phyloP scores from a whole-genome alignment of 2,888 invertebrate genomes.

The Leptinotarsa juncta region DNA sequence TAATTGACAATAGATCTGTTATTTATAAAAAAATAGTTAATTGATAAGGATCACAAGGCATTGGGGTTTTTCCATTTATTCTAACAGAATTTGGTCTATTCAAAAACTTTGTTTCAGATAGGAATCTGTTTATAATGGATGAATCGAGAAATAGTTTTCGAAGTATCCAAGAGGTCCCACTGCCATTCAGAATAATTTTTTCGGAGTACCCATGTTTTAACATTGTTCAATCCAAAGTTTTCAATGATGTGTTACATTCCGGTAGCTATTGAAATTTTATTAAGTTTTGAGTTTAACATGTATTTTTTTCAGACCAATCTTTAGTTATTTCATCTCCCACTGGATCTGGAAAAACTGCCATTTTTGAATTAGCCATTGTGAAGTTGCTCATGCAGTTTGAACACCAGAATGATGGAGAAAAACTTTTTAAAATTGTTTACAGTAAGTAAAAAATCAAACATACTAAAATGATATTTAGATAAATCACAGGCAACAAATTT shows the following conservation, averaged over 20 bases:
- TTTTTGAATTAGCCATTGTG: slow-evolving; percentile 85
- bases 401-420: slow-evolving; percentile 49
- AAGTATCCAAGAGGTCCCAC: slow-evolving; percentile 55
- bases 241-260: slow-evolving; percentile 76
- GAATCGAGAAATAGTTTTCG: slow-evolving; percentile 21
- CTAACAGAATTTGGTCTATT: too few species aligned
- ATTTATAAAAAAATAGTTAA: too few species aligned
- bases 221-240: slow-evolving; percentile 77
- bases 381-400: slow-evolving; percentile 72
- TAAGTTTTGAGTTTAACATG: not conserved
- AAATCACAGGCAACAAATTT: too few species aligned
- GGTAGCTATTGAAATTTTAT: slow-evolving; percentile 62
- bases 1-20: too few species aligned
- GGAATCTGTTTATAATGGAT: slow-evolving; percentile 16
- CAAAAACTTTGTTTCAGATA: not conserved
- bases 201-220: slow-evolving; percentile 70
- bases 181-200: slow-evolving; percentile 53
- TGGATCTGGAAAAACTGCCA: slow-evolving; percentile 84
- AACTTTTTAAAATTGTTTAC: slow-evolving; percentile 77
- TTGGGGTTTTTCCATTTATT: too few species aligned
- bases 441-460: slow-evolving; percentile 66
- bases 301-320: slow-evolving; percentile 70
- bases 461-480: too few species aligned
- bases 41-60: too few species aligned
- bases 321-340: slow-evolving; percentile 84